These are phyloP conservation scores for Lysandra coridon DNA, from an alignment of 2,888 invertebrate genomes.

Conservation along the genomic window DNA sequence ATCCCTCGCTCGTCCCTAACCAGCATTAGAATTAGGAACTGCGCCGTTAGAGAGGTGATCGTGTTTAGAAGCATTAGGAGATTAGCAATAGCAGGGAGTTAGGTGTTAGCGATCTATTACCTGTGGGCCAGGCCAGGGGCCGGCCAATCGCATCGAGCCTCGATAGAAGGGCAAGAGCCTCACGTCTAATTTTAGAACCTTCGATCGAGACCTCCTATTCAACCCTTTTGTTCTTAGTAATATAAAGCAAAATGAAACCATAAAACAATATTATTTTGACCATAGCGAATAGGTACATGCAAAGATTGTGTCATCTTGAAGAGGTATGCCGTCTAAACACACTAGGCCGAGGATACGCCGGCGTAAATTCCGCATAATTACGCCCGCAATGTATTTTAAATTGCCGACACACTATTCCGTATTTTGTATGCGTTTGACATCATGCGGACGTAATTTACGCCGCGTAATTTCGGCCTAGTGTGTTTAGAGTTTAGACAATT, in stretches of 20 bases:
- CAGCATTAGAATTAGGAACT: constrained; percentile 26
- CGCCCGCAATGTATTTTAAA: too few species aligned
- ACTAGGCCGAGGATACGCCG: too few species aligned
- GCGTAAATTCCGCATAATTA: too few species aligned
- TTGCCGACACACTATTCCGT: too few species aligned
- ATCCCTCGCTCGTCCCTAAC: not conserved
- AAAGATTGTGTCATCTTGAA: not conserved
- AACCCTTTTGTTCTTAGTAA: not conserved
- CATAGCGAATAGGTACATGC: not conserved
- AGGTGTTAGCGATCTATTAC: constrained; percentile 20
- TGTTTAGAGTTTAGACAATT: too few species aligned
- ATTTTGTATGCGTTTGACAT: too few species aligned
- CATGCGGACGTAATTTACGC: too few species aligned
- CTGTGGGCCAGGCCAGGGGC: not conserved
- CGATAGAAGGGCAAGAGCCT: constrained; percentile 15
- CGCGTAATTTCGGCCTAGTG: too few species aligned
- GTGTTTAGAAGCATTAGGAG: constrained; percentile 20
- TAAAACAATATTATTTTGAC: not conserved
- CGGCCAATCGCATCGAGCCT: constrained; percentile 18
- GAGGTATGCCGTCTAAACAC: too few species aligned
- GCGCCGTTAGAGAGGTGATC: not conserved
- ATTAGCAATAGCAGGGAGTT: constrained; percentile 19
- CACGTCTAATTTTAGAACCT: constrained; percentile 11
- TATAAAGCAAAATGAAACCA: not conserved
- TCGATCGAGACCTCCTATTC: not conserved